Evolutionary conservation across 2,113 vertebrate genomes (phyloP).

Genomic region (Sphyrna mokarran): DNA sequence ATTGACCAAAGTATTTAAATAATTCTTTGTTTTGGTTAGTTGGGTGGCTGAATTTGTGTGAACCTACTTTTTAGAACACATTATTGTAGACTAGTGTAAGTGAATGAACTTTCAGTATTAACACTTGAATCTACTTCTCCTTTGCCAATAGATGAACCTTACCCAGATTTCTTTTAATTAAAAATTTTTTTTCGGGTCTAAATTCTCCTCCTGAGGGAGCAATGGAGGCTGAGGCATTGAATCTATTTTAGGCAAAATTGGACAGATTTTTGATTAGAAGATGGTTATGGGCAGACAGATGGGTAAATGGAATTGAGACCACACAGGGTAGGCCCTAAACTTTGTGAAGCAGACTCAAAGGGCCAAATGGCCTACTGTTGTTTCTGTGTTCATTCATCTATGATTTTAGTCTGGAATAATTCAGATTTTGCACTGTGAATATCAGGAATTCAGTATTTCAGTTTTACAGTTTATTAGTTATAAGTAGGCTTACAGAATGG

Average conservation of each 20-base stretch:
- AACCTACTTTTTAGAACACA: not conserved
- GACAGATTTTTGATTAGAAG: too few relatives aligned
- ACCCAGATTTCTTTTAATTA: not conserved
- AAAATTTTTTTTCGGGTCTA: too few relatives aligned
- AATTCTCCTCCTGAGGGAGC: too few relatives aligned
- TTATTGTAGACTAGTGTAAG: not conserved
- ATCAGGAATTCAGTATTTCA: not conserved
- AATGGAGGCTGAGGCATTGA: too few relatives aligned
- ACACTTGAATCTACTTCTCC: not conserved
- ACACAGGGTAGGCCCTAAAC: too few relatives aligned
- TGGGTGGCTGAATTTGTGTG: not conserved
- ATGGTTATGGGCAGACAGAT: too few relatives aligned
- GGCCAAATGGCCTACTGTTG: too few relatives aligned
- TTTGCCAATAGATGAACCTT: not conserved
- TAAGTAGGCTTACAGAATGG: too few relatives aligned
- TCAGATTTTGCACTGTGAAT: not conserved
- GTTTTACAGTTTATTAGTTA: too few relatives aligned
- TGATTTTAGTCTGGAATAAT: not conserved
- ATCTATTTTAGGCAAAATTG: too few relatives aligned
- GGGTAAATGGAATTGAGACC: too few relatives aligned
- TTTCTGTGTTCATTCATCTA: not conserved
- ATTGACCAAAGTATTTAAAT: not conserved
- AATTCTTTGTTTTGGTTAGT: not conserved
- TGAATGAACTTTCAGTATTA: not conserved
- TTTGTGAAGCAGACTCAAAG: too few relatives aligned